Evolutionary conservation across 2,797 vertebrate species (phyloP), one percentile per base, ranked within the genome.

Genomic region (Pipistrellus pipistrellus): DNA sequence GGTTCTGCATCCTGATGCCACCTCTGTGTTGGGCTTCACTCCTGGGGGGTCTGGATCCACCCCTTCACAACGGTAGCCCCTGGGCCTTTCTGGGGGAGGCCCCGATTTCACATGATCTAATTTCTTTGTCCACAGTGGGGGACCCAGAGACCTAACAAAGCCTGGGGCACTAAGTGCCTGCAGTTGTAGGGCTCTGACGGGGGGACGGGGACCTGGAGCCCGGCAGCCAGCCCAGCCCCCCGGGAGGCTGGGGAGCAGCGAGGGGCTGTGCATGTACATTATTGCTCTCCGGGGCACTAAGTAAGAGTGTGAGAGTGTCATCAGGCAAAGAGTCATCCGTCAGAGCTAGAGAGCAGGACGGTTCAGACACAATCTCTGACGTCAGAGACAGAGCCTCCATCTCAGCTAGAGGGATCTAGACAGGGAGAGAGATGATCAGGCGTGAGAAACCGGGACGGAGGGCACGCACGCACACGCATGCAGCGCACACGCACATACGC

Each of bases 301-400:
- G 99, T 99, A 99, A 99, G 98, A 98, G 98, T 98, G 99, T 99
- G 98, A 99, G 99, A 99, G 98, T 98, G 98, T 99, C 99, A 97
- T 99, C 99, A 96, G 99, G 99, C 98, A 99, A 98, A 98, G 98
- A 99, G 99, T 99, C 99, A 98, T 99, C 99, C 98, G 98, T 99
- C 99, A 99, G 99, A 99, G 99, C 99, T 99, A 99, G 98, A 98
- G 99, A 99, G 99, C 99, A 99, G 99, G 99, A 99, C 98, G 99
- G 99, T 98, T 99, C 99, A 98, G 99, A 99, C 97, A 98, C 98
- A 98, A 98, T 98, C 98, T 99, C 98, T 98, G 98, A 99, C 98
- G 99, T 98, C 99, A 99, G 98, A 99, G 99, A 99, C 98, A 99
- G 98, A 99, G 99, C 99, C 98, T 99, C 99, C 99, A 99, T 99